A percentile compares a stretch with the other conserved stretches of the same genome.
Evolutionary conservation across 2,888 invertebrate genomes (phyloP).

Genomic region (Thera britannica): DNA sequence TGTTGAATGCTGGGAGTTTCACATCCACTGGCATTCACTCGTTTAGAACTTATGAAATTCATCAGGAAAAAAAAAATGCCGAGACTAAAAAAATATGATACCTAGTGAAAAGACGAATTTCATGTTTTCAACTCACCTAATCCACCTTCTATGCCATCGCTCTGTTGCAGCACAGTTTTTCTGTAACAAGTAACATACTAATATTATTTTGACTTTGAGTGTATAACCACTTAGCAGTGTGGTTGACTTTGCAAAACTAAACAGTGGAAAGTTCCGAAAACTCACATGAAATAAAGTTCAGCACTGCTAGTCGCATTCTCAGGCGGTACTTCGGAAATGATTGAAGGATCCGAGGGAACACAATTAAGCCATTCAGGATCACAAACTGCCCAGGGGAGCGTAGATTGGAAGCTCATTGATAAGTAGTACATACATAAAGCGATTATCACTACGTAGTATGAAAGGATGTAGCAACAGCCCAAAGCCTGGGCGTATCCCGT

Average conservation of each 20-base stretch:
- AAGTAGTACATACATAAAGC: conserved; percentile 90
- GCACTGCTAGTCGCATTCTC: conserved; percentile 79
- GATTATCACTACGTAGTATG: conserved; percentile 91
- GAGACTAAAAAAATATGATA: not conserved
- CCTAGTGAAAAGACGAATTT: no score
- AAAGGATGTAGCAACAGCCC: conserved; percentile 86
- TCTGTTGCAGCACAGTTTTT: conserved; percentile 68
- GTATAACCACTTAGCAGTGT: no score
- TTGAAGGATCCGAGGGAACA: conserved; percentile 65
- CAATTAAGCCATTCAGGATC: conserved; percentile 81
- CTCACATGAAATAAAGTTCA: conserved; percentile 85
- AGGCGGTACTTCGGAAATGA: conserved; percentile 40
- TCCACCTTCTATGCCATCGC: conserved; percentile 70
- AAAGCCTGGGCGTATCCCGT: conserved; percentile 88
- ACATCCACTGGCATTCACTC: no score
- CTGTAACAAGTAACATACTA: conserved; percentile 50
- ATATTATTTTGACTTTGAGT: no score
- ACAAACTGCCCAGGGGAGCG: conserved; percentile 90
- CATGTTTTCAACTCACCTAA: conserved; percentile 58
- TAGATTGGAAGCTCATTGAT: conserved; percentile 87
- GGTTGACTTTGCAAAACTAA: not conserved
- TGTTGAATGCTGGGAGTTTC: no score
- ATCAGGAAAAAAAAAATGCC: not conserved
- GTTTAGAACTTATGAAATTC: no score
- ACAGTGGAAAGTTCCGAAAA: conserved; percentile 23